Evolutionary conservation across 35 echinoderm and acorn worm species (phyloP), one percentile per base, ranked within the genome.

Genomic region (Strongylocentrotus purpuratus): DNA sequence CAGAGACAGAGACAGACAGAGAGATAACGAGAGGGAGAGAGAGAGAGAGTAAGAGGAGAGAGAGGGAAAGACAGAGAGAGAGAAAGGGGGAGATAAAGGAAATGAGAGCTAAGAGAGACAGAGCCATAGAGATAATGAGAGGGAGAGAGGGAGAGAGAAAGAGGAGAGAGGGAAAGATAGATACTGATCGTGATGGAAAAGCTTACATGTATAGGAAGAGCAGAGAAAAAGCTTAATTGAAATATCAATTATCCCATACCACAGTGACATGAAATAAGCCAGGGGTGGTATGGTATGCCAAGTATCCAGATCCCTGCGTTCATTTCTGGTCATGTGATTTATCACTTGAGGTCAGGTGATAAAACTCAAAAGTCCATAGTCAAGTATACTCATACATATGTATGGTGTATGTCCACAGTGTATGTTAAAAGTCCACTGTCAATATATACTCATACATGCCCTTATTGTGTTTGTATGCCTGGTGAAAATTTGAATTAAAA

Each of bases 281-380:
- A 46, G 87, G 87, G 87, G 87, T 89, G 33, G 87, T 89, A 25
- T 46, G 87, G 87, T 89, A 89, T 89, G 87, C 33, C 87, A 89
- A 46, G 87, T 5, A 89, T 89, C 33, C 87, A 18, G 32, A n/a
- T 13, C 45, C 87, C 3, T 15, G 32, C 10, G 31, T 46, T 33
- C 87, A 33, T 15, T 25, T 45, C 87, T 17, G 33, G 87, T 89
- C 87, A 89, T 89, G 87, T 89, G 87, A 89, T 89, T 33, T 46
- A 33, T 89, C 7, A 46, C 33, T 46, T 45, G 45, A 46, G 87
- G 87, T 89, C 87, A 89, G 87, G 87, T 89, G 87, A 89, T 89
- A 33, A 33, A 46, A 78, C 65, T 78, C 65, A 11, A 78, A 5
- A 28, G 65, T 78, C 65, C 65, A 25, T 22, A 6, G 22, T n/a